Evolutionary conservation across 2,113 vertebrate genomes (phyloP).

Genomic region (Tragelaphus strepsiceros): DNA sequence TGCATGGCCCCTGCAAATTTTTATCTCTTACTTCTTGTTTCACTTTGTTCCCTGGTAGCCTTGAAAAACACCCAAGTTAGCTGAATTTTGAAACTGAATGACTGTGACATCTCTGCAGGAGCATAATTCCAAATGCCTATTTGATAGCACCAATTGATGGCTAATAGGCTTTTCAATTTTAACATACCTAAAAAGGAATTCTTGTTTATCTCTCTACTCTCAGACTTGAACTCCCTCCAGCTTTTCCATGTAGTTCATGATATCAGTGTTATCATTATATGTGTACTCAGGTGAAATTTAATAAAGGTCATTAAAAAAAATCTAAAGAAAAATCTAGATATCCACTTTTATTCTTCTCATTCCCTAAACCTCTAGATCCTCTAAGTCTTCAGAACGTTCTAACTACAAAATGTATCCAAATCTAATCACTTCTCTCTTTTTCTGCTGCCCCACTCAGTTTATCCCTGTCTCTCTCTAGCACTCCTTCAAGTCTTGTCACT

Average conservation of each 20-base stretch:
- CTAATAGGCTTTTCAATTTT: constrained; percentile 10
- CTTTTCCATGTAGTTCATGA: background rate
- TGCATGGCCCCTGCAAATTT: constrained; percentile 59
- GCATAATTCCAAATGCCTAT: constrained; percentile 33
- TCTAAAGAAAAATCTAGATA: background rate
- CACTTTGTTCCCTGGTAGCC: constrained; percentile 41
- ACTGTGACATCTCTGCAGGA: constrained; percentile 42
- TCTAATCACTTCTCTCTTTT: background rate
- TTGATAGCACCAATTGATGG: constrained; percentile 41
- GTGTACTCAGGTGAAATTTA: background rate
- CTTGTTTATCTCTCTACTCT: background rate
- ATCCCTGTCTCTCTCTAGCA: background rate
- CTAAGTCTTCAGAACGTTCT: background rate
- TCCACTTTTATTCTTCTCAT: background rate
- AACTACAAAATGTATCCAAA: background rate
- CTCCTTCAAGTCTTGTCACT: background rate
- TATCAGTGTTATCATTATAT: background rate
- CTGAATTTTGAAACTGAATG: constrained; percentile 47
- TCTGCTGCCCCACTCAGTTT: background rate
- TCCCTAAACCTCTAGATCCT: background rate
- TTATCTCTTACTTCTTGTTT: constrained; percentile 58
- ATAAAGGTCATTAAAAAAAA: background rate
- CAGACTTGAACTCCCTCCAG: background rate
- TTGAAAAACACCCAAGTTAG: constrained; percentile 61
- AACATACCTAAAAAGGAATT: constrained; percentile 2